Evolutionary conservation across 2,113 vertebrate genomes (phyloP).

Genomic region (Helogale parvula): DNA sequence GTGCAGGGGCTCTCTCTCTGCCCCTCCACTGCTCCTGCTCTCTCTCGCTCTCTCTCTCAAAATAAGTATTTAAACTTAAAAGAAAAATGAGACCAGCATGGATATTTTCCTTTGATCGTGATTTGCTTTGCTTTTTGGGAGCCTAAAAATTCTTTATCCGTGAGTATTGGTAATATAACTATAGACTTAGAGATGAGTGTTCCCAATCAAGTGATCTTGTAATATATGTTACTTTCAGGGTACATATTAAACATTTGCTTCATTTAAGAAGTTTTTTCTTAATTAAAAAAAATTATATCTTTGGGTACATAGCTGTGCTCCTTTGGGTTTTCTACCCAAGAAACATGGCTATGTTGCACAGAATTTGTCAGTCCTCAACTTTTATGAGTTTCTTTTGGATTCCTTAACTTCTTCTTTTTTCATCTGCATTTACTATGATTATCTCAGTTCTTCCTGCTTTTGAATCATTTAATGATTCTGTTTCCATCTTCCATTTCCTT

Average conservation of each 20-base stretch:
- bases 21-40: too few species aligned
- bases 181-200: not conserved
- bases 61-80: too few species aligned
- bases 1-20: too few species aligned
- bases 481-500: not conserved
- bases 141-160: slow-evolving; percentile 6
- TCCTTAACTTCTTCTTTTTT: not conserved
- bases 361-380: not conserved
- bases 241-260: not conserved
- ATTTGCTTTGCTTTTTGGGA: not conserved
- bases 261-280: not conserved
- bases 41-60: too few species aligned
- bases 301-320: not conserved
- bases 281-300: not conserved
- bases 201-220: not conserved
- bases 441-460: not conserved
- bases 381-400: not conserved
- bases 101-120: not conserved
- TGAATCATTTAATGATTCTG: slow-evolving; percentile 6
- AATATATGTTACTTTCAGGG: not conserved
- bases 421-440: not conserved
- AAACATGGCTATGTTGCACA: not conserved
- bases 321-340: not conserved
- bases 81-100: not conserved
- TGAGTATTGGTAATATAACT: not conserved